A percentile compares a stretch with the other conserved stretches of the same genome.
Evolutionary conservation across 2,113 vertebrate species (phyloP).

Genomic region (Charadrius vociferus): DNA sequence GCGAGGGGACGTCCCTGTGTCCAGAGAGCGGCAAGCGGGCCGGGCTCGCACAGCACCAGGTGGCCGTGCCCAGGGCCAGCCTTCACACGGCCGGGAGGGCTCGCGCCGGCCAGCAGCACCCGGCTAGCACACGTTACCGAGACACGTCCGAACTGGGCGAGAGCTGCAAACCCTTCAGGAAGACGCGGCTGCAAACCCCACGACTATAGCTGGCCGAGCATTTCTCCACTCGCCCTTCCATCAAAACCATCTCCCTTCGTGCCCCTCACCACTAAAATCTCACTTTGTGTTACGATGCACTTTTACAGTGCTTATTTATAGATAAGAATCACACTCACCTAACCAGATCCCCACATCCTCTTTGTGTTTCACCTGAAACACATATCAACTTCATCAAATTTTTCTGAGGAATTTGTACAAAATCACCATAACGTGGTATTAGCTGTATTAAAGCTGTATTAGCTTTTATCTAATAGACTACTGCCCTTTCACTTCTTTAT

Average conservation of each 20-base stretch:
- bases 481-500: background rate
- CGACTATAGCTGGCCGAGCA: accelerated
- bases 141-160: accelerated
- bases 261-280: background rate
- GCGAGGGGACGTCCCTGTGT: accelerated
- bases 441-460: no score
- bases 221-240: background rate
- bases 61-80: no score
- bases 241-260: background rate
- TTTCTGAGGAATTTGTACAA: background rate
- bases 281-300: background rate
- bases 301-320: background rate
- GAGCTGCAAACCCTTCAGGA: background rate
- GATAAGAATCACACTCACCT: no score
- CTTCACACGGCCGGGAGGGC: no score
- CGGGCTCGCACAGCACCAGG: accelerated
- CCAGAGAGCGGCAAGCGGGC: accelerated
- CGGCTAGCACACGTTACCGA: accelerated
- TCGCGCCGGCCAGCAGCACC: background rate
- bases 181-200: accelerated
- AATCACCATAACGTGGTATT: background rate
- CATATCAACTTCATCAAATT: background rate
- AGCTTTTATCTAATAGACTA: background rate
- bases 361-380: background rate
- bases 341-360: background rate